Conservation (phyloP, 92 coral and sea anemone species). For the Bergia puertoricense region DNA sequence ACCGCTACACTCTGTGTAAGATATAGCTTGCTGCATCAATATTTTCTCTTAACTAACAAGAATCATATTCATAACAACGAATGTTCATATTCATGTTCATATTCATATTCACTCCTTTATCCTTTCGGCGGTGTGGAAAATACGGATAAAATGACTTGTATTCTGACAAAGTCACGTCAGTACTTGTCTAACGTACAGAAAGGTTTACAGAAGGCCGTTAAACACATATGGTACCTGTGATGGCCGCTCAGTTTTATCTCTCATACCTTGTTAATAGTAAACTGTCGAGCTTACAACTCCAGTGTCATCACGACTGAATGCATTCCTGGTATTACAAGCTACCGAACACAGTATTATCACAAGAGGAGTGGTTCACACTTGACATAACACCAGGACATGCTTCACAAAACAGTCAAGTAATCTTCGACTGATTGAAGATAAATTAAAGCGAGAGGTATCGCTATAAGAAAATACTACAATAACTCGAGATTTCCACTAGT, state of each 20-base stretch:
- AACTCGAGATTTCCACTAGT: neutral
- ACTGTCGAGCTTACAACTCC: neutral
- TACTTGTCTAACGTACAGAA: neutral
- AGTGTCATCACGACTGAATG: neutral
- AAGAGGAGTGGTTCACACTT: neutral
- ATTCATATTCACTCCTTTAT: no score
- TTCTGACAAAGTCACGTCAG: neutral
- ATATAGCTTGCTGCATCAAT: neutral
- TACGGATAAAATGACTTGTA: neutral
- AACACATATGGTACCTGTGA: neutral
- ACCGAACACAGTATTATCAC: neutral
- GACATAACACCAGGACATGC: neutral
- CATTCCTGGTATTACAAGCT: neutral
- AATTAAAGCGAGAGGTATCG: neutral
- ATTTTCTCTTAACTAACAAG: neutral
- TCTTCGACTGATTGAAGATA: neutral
- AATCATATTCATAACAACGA: no score
- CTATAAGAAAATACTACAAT: no score
- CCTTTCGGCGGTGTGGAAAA: neutral
- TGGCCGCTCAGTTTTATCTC: neutral
- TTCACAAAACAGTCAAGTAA: neutral
- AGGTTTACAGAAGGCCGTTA: neutral
- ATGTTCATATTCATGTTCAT: no score
- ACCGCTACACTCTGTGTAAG: no score
- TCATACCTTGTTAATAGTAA: neutral